A percentile compares a stretch with the other conserved stretches of the same genome.
These are phyloP conservation scores for Coelinius sp. DNA, from an alignment of 2,888 invertebrate species.

Conservation along the genomic window DNA sequence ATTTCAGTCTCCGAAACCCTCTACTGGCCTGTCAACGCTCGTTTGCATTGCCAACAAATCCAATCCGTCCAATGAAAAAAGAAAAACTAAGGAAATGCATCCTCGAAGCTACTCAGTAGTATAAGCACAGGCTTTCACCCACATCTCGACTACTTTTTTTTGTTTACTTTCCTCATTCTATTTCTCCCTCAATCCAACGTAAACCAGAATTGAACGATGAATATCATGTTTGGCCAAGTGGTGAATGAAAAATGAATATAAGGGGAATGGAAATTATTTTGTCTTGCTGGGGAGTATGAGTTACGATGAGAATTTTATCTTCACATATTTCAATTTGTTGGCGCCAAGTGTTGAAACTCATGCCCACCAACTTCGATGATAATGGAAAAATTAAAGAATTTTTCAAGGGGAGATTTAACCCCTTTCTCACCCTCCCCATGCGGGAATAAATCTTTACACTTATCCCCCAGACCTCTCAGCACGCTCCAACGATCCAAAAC, in stretches of 20 bases:
- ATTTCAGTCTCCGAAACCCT: conserved; percentile 39
- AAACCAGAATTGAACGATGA: background rate
- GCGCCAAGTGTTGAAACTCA: background rate
- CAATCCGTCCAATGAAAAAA: conserved; percentile 18
- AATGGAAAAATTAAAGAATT: conserved; percentile 1
- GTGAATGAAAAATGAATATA: background rate
- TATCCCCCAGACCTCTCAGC: conserved; percentile 21
- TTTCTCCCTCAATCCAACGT: background rate
- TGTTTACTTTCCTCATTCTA: background rate
- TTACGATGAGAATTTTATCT: conserved; percentile 7
- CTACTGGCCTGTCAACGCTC: conserved; percentile 39
- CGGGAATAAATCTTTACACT: background rate
- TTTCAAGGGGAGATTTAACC: background rate
- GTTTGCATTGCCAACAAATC: conserved; percentile 29
- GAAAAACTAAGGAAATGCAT: conserved; percentile 5
- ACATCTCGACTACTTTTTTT: background rate
- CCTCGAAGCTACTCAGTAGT: background rate
- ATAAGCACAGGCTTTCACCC: background rate
- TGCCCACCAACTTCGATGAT: background rate
- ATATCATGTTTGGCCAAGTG: background rate
- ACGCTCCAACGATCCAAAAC: conserved; percentile 36
- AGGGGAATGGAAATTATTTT: background rate
- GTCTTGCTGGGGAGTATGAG: background rate
- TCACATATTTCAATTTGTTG: background rate
- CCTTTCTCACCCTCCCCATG: background rate